Evolutionary conservation across 2,113 vertebrate genomes (phyloP), one percentile per base, ranked within the genome.

Genomic region (Ancistrus triradiatus): DNA sequence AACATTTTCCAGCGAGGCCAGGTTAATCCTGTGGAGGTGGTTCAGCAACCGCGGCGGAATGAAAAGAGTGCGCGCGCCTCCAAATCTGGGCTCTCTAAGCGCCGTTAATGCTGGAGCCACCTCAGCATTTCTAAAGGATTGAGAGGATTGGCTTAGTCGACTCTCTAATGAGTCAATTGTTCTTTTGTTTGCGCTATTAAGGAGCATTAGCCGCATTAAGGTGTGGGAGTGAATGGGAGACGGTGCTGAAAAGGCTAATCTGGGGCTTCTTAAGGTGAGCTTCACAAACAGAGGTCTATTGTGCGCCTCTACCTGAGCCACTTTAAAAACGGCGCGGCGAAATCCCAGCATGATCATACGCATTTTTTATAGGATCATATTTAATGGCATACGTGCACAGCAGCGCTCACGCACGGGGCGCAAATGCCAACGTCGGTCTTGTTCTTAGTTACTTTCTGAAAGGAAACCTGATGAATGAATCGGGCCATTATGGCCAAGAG

Each of bases 161-260:
- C 80, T 78, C 71, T 84, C 73, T 85, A 84, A 86, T 82, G 84
- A 82, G 73, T 78, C 79, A 82, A 84, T 79, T 80, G 84, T 82
- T 77, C 83, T 81, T 78, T 83, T 85, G 81, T 74, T 79, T 78
- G 80, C 80, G 80, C 85, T 85, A 86, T 88, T 87, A 86, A 78
- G 66, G 47, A 38, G 46, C 69, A 65, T 81, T 79, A 82, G 83
- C 80, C 77, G 81, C 75, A 84, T 86, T 83, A 84, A 68, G 57
- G 73, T 64, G 57, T 57, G 25, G 71, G 73, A 75, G 77, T 67
- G 52, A 59, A 68, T 58, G 68, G 70, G 68, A 73, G 75, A 40
- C 21, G 22, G 67, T 77, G 75, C 81, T 77, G 77, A 74, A 66
- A 74, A 68, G 72, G 66, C 74, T 78, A 84, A 85, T 83, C 82